Conservation (phyloP, 2,797 vertebrate species). For the Thamnophis elegans region DNA sequence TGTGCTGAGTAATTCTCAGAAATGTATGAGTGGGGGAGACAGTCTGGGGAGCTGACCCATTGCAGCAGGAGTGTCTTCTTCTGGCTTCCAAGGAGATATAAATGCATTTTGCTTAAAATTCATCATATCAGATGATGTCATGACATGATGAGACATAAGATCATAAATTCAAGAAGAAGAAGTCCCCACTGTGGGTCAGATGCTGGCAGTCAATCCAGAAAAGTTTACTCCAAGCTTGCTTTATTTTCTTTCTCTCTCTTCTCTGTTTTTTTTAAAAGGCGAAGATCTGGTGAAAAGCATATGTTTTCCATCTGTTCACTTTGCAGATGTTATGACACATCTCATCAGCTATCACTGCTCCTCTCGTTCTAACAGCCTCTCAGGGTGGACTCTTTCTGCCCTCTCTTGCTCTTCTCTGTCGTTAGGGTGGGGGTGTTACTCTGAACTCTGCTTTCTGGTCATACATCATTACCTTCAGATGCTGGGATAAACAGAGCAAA, state of each 20-base stretch:
- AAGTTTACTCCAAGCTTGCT: constrained; percentile 54
- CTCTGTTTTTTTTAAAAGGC: constrained; percentile 49
- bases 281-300: constrained; percentile 65
- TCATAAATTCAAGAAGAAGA: constrained; percentile 54
- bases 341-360: constrained; percentile 56
- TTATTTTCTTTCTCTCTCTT: constrained; percentile 40
- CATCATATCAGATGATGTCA: constrained; percentile 61
- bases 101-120: constrained; percentile 46
- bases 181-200: constrained; percentile 64
- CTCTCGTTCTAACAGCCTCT: constrained; percentile 48
- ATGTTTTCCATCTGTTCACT: constrained; percentile 63
- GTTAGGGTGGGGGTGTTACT: constrained; percentile 14
- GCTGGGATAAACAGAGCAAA: constrained; percentile 30
- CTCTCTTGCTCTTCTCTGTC: constrained; percentile 41
- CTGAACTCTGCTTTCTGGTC: constrained; percentile 44
- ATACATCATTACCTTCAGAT: constrained; percentile 39
- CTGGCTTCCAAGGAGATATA: constrained; percentile 34
- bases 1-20: constrained; percentile 35
- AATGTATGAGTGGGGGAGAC: not conserved
- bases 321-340: constrained; percentile 50
- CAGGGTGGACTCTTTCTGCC: not conserved
- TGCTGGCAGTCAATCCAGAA: constrained; percentile 68
- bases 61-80: not conserved
- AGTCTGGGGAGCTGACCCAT: constrained; percentile 30
- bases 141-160: constrained; percentile 51